phyloP scores from a whole-genome alignment of 1,140 invertebrate species.

The Parapsyche elsis region DNA sequence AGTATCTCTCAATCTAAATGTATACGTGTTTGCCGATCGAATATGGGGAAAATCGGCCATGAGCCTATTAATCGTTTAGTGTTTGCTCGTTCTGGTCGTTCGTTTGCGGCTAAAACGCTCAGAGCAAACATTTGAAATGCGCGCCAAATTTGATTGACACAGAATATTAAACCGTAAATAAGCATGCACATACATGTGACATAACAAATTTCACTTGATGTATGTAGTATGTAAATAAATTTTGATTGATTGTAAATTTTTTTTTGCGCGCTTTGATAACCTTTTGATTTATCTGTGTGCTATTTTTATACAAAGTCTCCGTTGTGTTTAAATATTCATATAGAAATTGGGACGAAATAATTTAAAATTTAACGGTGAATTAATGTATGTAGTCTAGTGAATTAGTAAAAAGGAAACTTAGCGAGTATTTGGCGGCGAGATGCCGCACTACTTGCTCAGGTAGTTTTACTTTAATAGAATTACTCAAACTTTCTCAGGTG shows the following conservation, averaged over 20 bases:
- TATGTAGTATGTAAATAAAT: not conserved
- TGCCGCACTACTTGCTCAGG: not conserved
- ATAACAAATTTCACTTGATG: too few relatives aligned
- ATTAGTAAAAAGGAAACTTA: slow-evolving; percentile 2
- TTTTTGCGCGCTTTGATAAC: too few relatives aligned
- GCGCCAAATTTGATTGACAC: too few relatives aligned
- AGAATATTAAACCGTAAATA: too few relatives aligned
- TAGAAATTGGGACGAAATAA: too few relatives aligned
- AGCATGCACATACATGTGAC: too few relatives aligned
- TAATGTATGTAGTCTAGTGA: not conserved
- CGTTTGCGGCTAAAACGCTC: not conserved
- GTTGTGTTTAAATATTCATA: not conserved
- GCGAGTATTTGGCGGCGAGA: not conserved
- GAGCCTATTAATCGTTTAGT: not conserved
- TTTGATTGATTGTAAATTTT: not conserved
- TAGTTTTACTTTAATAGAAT: not conserved
- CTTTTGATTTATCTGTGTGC: not conserved
- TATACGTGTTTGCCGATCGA: too few relatives aligned
- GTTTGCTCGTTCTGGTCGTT: not conserved
- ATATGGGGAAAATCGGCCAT: not conserved
- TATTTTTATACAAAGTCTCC: not conserved
- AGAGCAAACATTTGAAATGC: too few relatives aligned
- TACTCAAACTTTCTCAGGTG: not conserved
- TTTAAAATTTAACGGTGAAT: not conserved
- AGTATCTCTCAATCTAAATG: too few relatives aligned